A percentile compares a stretch with the other conserved stretches of the same genome.
These are phyloP conservation scores for Lucinisca nassula DNA, from an alignment of 2,888 invertebrate genomes.

Conservation along the genomic window DNA sequence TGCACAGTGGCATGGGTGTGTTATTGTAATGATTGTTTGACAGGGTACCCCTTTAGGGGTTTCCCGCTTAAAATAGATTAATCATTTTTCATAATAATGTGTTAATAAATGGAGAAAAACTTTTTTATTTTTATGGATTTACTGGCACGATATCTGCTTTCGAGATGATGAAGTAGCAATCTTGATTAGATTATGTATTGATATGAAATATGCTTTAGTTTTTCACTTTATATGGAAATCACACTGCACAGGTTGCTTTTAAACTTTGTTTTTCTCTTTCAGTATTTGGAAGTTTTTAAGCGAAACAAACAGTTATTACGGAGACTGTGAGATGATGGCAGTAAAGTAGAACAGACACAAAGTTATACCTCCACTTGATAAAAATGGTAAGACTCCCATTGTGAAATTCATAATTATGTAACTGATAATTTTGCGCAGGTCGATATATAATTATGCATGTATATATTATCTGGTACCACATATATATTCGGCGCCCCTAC, in stretches of 20 bases:
- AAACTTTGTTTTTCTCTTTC: neutral
- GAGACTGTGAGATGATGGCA: neutral
- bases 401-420: too few species aligned
- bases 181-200: too few species aligned
- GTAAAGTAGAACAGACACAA: neutral
- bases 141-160: neutral
- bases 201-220: neutral
- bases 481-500: neutral
- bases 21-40: too few species aligned
- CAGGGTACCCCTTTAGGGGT: too few species aligned
- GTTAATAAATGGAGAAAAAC: neutral
- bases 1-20: too few species aligned
- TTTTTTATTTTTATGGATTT: neutral
- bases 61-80: too few species aligned
- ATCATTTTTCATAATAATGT: neutral
- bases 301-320: neutral
- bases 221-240: neutral
- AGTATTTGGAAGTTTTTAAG: neutral
- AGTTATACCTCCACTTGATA: neutral
- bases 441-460: neutral
- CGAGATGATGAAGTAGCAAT: too few species aligned
- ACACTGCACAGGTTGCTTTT: neutral
- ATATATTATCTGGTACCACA: neutral
- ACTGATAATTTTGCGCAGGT: neutral
- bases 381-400: too few species aligned